These are phyloP conservation scores for Mustelus asterias DNA, from an alignment of 2,113 vertebrate species.

Conservation along the genomic window DNA sequence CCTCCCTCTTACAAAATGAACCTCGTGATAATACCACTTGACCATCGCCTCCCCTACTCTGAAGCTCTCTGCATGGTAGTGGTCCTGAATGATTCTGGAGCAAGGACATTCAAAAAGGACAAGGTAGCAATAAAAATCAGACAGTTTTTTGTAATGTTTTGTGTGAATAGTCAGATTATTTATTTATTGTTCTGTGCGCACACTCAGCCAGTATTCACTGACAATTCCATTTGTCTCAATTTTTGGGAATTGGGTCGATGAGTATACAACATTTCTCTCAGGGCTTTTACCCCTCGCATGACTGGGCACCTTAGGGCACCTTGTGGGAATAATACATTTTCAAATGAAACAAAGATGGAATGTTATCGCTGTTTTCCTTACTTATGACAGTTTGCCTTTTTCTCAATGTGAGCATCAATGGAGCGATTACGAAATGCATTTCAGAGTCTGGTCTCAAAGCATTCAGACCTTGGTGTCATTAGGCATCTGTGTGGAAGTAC, in stretches of 20 bases:
- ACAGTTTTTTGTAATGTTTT: background rate
- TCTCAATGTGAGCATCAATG: conserved; percentile 6
- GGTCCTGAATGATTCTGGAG: background rate
- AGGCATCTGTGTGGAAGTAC: background rate
- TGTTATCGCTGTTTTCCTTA: background rate
- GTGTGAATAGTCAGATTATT: background rate
- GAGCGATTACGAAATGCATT: background rate
- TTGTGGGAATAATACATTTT: background rate
- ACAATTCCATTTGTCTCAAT: background rate
- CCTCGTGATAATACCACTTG: no score
- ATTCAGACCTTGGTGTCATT: background rate
- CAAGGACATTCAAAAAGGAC: background rate
- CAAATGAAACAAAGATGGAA: background rate
- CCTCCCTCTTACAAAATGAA: no score
- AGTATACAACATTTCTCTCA: background rate
- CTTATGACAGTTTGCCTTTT: background rate
- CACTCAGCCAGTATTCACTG: background rate
- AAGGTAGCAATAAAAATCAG: background rate
- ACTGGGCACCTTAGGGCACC: background rate
- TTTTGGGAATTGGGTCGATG: background rate
- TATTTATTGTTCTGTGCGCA: background rate
- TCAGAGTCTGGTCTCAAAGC: conserved; percentile 11
- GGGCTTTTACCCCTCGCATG: background rate
- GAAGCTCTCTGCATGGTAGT: background rate
- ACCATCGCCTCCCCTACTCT: no score